Evolutionary conservation across 2,113 vertebrate genomes (phyloP).

Genomic region (Anseranas semipalmata): DNA sequence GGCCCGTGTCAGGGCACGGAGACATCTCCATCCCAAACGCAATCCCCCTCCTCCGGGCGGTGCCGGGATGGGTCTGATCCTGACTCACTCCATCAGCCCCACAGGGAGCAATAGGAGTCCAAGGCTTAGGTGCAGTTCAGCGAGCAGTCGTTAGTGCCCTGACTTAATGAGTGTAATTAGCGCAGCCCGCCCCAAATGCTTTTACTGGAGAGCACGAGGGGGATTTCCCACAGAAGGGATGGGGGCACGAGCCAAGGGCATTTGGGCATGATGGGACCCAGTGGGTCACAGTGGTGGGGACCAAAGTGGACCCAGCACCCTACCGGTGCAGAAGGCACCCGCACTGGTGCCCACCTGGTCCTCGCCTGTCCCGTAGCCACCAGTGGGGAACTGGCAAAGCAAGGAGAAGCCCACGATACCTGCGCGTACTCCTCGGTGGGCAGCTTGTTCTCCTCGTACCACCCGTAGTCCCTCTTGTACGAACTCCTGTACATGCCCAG

Average conservation of each 20-base stretch:
- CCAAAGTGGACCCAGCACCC: background rate
- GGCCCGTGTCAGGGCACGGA: background rate
- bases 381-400: background rate
- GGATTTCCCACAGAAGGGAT: conserved; percentile 7
- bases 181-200: background rate
- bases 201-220: background rate
- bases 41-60: background rate
- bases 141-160: background rate
- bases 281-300: background rate
- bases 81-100: background rate
- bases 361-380: rapidly evolving
- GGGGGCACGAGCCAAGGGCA: background rate
- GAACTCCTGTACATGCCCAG: conserved; percentile 48
- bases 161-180: conserved; percentile 46
- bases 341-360: rapidly evolving
- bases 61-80: background rate
- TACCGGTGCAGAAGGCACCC: rapidly evolving
- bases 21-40: background rate
- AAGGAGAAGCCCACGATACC: background rate
- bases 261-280: background rate
- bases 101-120: background rate
- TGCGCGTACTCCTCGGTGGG: background rate
- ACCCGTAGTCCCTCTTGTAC: conserved; percentile 36
- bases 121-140: background rate
- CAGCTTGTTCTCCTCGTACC: background rate